phyloP scores from a whole-genome alignment of 2,888 invertebrate genomes.

The Stomorhina lunata region DNA sequence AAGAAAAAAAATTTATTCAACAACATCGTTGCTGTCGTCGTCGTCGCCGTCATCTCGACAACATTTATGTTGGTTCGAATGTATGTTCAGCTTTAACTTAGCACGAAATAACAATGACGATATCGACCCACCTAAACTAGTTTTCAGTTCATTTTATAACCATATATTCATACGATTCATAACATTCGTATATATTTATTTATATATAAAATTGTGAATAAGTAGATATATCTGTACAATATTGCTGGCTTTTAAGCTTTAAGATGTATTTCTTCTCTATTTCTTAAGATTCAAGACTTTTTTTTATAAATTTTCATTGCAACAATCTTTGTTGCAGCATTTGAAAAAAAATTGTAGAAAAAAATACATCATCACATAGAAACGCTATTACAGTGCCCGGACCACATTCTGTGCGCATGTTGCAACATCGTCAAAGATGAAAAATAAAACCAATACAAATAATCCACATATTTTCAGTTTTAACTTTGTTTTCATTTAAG shows the following conservation, averaged over 20 bases:
- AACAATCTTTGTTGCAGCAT: conserved; percentile 24
- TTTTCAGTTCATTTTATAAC: conserved; percentile 69
- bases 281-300: conserved; percentile 33
- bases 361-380: conserved; percentile 46
- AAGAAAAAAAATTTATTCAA: conserved; percentile 57
- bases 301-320: too few species aligned
- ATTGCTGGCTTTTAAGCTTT: too few species aligned
- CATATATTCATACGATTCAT: background rate
- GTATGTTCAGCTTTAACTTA: conserved; percentile 29
- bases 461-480: conserved; percentile 23
- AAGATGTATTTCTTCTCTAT: background rate
- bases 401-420: conserved; percentile 64
- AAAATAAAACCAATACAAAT: conserved; percentile 15
- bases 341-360: background rate
- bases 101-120: conserved; percentile 70
- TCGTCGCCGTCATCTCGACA: conserved; percentile 71
- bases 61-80: conserved; percentile 59
- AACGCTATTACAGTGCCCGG: conserved; percentile 42
- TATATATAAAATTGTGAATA: too few species aligned
- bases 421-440: conserved; percentile 49
- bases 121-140: conserved; percentile 76
- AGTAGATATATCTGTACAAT: too few species aligned
- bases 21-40: conserved; percentile 67
- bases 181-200: too few species aligned
- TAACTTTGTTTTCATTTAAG: conserved; percentile 39